Percentiles rank a stretch among this genome's conserved stretches.
Conservation (phyloP, 2,113 vertebrate genomes). For the Speoplatyrhinus poulsoni region DNA sequence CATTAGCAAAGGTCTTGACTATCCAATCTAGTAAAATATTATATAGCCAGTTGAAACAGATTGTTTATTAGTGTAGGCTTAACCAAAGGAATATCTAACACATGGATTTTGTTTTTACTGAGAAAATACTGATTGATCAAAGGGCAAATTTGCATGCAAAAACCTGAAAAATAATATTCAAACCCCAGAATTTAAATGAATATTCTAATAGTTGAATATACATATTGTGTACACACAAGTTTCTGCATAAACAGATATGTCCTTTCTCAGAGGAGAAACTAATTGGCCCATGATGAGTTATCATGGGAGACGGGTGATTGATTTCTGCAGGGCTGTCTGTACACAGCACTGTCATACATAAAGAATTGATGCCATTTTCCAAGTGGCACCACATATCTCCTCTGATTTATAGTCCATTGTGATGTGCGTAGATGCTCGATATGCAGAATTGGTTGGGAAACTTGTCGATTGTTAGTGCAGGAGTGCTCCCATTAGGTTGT, state of each 20-base stretch:
- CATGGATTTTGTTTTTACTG: no score
- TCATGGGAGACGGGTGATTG: conserved; percentile 57
- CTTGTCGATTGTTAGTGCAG: not conserved
- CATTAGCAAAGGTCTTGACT: no score
- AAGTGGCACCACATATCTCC: conserved; percentile 49
- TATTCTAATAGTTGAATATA: no score
- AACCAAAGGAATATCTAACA: no score
- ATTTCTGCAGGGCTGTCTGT: conserved; percentile 55
- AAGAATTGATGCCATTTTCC: conserved; percentile 66
- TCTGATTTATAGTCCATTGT: conserved; percentile 56
- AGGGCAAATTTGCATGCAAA: no score
- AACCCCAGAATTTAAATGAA: no score
- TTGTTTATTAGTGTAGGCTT: no score
- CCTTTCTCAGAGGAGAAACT: conserved; percentile 49
- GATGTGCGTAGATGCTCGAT: conserved; percentile 32
- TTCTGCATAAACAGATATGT: conserved; percentile 19
- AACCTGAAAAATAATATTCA: no score
- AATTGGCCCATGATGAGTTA: conserved; percentile 60
- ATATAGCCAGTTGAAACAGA: no score
- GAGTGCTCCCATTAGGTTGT: conserved; percentile 3
- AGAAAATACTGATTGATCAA: no score
- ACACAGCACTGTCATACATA: conserved; percentile 62
- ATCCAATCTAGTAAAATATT: no score
- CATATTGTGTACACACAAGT: conserved; percentile 26
- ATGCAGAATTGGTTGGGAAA: conserved; percentile 27